phyloP scores from a whole-genome alignment of 2,797 vertebrate species.

The Valencia hispanica region DNA sequence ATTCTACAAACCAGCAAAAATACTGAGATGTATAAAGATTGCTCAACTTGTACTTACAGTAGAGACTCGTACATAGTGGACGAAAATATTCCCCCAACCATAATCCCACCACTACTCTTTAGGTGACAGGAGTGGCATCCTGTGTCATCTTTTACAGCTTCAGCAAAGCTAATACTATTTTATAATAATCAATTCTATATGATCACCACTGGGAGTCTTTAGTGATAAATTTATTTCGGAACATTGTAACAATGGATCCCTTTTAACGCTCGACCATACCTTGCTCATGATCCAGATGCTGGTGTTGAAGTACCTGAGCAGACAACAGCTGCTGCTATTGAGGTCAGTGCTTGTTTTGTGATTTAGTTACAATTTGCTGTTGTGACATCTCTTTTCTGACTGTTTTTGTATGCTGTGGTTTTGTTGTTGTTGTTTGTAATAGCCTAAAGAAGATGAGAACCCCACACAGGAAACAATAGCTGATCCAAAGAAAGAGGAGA shows the following conservation, averaged over 20 bases:
- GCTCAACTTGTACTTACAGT: background rate
- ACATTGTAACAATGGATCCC: background rate
- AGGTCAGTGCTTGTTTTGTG: conserved; percentile 39
- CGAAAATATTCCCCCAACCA: background rate
- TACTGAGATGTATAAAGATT: background rate
- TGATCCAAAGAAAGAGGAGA: background rate
- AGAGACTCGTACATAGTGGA: background rate
- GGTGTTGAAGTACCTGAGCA: background rate
- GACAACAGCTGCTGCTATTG: background rate
- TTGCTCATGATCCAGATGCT: conserved; percentile 8
- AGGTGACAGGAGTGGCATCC: background rate
- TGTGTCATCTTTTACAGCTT: background rate
- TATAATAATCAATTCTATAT: background rate
- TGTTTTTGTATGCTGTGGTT: background rate
- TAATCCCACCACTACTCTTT: background rate
- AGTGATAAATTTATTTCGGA: background rate
- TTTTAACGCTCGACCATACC: background rate
- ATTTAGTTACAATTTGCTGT: background rate
- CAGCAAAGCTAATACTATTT: background rate
- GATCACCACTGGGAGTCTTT: background rate
- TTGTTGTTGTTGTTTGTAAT: conserved; percentile 17
- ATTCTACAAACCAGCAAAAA: background rate
- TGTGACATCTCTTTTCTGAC: background rate
- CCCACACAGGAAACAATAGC: background rate
- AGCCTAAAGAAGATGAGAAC: conserved; percentile 8